Base-by-base conservation (phyloP, 2,113 vertebrate species). In the Cariama cristata region DNA sequence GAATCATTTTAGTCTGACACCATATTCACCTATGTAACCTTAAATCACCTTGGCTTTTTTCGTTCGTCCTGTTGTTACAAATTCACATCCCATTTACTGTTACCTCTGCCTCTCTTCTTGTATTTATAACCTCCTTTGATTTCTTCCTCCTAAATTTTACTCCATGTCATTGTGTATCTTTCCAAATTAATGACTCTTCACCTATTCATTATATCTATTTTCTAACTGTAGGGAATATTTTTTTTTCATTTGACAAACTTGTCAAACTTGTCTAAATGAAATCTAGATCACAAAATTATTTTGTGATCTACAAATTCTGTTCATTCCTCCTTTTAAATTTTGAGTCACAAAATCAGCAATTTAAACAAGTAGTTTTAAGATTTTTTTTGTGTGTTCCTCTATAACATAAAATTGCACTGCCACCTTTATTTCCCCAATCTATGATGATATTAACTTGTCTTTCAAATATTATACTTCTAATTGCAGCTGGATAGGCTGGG, bases 281-380 rank as follows among this genome's bases (percentile, higher is more conserved):
- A 88, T 77, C 42, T 27, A 76, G n/a, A 89, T 60, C 13, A 62
- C 63, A 69, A 83, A 68, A n/a, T 49, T 6, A 11, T 68, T 90
- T 88, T 73, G 49, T 35, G 9, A 44, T 62, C 23, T 73, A 44
- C 4, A 55, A 5, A 21, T 75, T 62, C 53, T 45, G 1, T 66
- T 67, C 56, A 50, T 72, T 74, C 44, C 27, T 96, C 59, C 49
- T 88, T 86, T 79, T 74, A 90, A 92, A 66, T 88, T 82, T 79
- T 82, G 55, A 81, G 21, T 77, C 45, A 44, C 83, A 86, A 79
- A 52, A 10, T 50, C 71, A 95, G 59, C 79, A 97, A 95, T 86
- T 95, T 96, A 76, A 97, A 84, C 33, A 84, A 73, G 60, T 62
- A 64, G 60, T 79, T 96, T 91, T 55, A 91, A 95, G 45, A 22